A percentile compares a stretch with the other conserved stretches of the same genome.
These are phyloP conservation scores for Sarcophaga variegata DNA, from an alignment of 2,888 invertebrate genomes.

Conservation along the genomic window DNA sequence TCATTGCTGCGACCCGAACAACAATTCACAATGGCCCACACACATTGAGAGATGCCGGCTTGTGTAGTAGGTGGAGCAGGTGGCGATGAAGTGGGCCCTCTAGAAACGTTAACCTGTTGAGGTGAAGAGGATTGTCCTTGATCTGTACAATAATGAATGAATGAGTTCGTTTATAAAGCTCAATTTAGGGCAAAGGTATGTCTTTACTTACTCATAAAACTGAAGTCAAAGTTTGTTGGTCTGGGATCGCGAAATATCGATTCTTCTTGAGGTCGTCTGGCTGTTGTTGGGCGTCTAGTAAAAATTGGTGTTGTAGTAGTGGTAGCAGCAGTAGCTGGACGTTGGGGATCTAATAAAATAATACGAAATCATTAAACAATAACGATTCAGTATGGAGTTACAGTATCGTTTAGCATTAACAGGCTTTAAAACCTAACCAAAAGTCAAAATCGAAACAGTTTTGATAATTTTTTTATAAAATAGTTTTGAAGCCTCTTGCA, in stretches of 20 bases:
- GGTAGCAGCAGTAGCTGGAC: conserved; percentile 4
- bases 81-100: conserved; percentile 71
- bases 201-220: conserved; percentile 66
- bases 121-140: conserved; percentile 36
- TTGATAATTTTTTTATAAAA: too few species aligned
- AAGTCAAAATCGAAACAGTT: not conserved
- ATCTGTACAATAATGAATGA: conserved; percentile 18
- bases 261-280: conserved; percentile 41
- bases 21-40: conserved; percentile 89
- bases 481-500: not conserved
- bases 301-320: conserved; percentile 32
- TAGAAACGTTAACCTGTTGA: conserved; percentile 67
- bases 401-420: too few species aligned
- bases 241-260: conserved; percentile 74
- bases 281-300: conserved; percentile 61
- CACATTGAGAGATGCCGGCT: conserved; percentile 84
- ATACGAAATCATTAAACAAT: not conserved
- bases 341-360: conserved; percentile 37
- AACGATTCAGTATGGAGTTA: too few species aligned
- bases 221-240: conserved; percentile 72
- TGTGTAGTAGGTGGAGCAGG: conserved; percentile 75
- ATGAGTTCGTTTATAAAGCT: not conserved
- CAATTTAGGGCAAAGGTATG: not conserved
- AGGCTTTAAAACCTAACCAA: too few species aligned
- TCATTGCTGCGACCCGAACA: conserved; percentile 84